These are phyloP conservation scores for Campylomormyrus numenius DNA, from an alignment of 2,113 vertebrate genomes.

Conservation along the genomic window DNA sequence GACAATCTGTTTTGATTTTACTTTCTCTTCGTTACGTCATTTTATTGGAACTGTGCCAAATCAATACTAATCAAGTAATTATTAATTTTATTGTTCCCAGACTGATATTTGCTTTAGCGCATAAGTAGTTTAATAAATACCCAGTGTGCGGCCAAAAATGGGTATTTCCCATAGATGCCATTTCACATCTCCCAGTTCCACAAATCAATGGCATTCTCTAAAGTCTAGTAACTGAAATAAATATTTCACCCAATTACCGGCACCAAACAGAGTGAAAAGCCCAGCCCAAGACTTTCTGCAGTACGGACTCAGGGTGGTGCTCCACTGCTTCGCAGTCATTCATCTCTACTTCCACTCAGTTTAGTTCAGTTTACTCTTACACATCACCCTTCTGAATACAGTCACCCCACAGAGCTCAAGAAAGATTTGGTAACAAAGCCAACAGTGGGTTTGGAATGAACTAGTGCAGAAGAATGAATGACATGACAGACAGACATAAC, in stretches of 20 bases:
- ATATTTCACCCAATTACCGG: not conserved
- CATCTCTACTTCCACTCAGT: not conserved
- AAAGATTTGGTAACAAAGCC: not conserved
- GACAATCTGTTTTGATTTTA: not conserved
- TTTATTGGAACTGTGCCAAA: not conserved
- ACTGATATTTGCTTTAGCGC: not conserved
- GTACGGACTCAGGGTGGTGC: not conserved
- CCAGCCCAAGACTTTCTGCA: not conserved
- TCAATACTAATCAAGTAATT: not conserved
- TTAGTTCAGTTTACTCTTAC: not conserved
- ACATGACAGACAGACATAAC: not conserved
- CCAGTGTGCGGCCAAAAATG: not conserved
- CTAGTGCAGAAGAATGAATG: not conserved
- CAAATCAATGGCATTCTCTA: not conserved
- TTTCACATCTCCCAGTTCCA: not conserved
- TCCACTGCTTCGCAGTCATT: not conserved
- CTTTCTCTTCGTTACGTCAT: not conserved
- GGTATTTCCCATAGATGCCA: not conserved
- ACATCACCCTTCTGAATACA: not conserved
- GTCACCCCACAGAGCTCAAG: not conserved
- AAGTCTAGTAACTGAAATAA: not conserved
- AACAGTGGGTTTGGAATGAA: not conserved
- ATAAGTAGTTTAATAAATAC: not conserved
- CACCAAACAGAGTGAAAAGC: not conserved
- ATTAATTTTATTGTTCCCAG: not conserved